Evolutionary conservation across 1,140 invertebrate species (phyloP).

Genomic region (Neocloeon triangulifer): DNA sequence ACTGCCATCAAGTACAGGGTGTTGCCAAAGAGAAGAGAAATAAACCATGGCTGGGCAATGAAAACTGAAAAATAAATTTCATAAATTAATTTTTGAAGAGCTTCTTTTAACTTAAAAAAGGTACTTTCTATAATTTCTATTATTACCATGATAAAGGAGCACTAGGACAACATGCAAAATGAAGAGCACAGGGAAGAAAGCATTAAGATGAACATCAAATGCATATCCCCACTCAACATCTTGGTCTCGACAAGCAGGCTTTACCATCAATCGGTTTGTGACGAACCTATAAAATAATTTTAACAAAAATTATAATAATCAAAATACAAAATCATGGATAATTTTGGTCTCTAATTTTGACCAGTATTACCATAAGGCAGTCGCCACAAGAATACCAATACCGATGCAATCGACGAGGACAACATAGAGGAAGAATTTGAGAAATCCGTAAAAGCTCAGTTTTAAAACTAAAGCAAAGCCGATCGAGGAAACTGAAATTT

Average conservation of each 20-base stretch:
- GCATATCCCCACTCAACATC: constrained; percentile 98
- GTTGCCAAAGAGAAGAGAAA: constrained; percentile 73
- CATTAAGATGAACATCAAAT: constrained; percentile 97
- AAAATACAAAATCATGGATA: background rate
- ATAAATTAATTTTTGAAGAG: background rate
- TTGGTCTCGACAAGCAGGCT: constrained; percentile 30
- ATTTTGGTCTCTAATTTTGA: background rate
- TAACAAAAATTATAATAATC: no score
- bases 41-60: constrained; percentile 46
- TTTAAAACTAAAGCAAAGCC: constrained; percentile 67
- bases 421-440: constrained; percentile 78
- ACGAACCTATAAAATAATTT: constrained; percentile 49
- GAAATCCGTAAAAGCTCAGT: constrained; percentile 49
- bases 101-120: background rate
- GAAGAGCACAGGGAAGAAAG: constrained; percentile 86
- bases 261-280: constrained; percentile 68
- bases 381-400: constrained; percentile 68
- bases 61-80: constrained; percentile 33
- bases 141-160: constrained; percentile 74
- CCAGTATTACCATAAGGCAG: constrained; percentile 58
- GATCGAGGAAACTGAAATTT: constrained; percentile 59
- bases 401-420: constrained; percentile 88
- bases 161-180: constrained; percentile 85
- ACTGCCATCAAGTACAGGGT: constrained; percentile 81
- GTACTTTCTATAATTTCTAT: no score